Conservation (phyloP, 2,113 vertebrate species). For the Glaucidium brasilianum region DNA sequence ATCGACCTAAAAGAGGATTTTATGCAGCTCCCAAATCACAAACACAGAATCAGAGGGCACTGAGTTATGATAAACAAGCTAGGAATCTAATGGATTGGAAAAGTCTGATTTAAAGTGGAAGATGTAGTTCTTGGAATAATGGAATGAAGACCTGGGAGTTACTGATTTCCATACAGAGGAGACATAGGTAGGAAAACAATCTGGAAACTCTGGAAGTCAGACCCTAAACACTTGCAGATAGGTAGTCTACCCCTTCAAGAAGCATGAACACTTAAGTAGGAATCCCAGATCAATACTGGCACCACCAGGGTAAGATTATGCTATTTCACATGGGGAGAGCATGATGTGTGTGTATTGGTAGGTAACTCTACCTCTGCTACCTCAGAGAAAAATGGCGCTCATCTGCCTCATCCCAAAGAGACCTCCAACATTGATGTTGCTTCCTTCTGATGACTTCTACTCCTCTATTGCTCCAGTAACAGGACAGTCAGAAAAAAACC, state of each 20-base stretch:
- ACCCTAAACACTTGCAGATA: neutral
- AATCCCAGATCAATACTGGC: neutral
- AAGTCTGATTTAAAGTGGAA: neutral
- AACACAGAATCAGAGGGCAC: neutral
- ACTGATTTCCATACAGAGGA: neutral
- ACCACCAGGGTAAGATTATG: neutral
- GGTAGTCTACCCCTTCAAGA: neutral
- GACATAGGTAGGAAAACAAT: neutral
- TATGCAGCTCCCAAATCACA: neutral
- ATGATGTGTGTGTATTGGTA: accelerated
- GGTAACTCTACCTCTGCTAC: neutral
- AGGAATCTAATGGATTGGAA: neutral
- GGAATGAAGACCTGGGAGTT: neutral
- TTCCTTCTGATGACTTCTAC: neutral
- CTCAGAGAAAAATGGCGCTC: neutral
- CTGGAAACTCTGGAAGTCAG: neutral
- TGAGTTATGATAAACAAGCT: neutral
- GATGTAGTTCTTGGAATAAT: neutral
- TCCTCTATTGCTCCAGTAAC: neutral
- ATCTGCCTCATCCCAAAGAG: neutral
- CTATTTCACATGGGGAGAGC: neutral
- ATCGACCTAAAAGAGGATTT: neutral
- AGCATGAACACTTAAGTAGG: neutral
- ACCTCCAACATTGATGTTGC: neutral
- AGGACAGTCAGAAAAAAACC: neutral